Base-by-base conservation (phyloP, 1,140 invertebrate genomes). In the Lasioglossum baleicum region DNA sequence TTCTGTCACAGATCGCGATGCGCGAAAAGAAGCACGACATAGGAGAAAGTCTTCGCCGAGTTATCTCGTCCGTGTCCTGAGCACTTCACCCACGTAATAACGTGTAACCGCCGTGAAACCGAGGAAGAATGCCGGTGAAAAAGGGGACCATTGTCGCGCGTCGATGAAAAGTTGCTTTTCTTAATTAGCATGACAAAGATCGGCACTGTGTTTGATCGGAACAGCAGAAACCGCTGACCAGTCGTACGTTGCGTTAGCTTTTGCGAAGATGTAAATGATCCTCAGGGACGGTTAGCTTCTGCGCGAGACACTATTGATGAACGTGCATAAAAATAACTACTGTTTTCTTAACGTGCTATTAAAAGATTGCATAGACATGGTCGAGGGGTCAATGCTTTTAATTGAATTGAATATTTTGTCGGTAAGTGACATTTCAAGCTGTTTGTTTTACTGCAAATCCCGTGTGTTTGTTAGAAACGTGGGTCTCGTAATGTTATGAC, bases 171-270 rank as follows among this genome's bases (percentile, higher is more conserved):
- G 26, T 26, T 26, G 26, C 26, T 26, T 26, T 26, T 26, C 26
- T 70, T 73, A 79, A 72, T 79, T 79, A 80, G 20, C 70, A 67
- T 80, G 61, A 80, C 63, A 80, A 80, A 51, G 71, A 73, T 80
- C 77, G 58, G 20, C 10, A 60, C 70, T 66, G 70, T 61, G 70
- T 61, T 26, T 63, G 0, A 65, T 70, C 44, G 7, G 22, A 3
- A 26, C 26, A 26, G 26, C 26, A 26, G 26, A 42, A 31, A 31
- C 2, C 35, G 58, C 17, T 8, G 56, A 4, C 7, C 13, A 15
- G n/a, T 7, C n/a, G 0, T 5, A 4, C 17, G 48, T 4, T 42
- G 74, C 53, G 66, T 17, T 61, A 11, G 7, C n/a, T 35, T 44
- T 72, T 26, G n/a, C n/a, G 22, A 44, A n/a, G 17, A 78, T 44